Evolutionary conservation across 37 sponge, comb jelly and placozoan species (phyloP).

Genomic region (Eunapius fragilis): DNA sequence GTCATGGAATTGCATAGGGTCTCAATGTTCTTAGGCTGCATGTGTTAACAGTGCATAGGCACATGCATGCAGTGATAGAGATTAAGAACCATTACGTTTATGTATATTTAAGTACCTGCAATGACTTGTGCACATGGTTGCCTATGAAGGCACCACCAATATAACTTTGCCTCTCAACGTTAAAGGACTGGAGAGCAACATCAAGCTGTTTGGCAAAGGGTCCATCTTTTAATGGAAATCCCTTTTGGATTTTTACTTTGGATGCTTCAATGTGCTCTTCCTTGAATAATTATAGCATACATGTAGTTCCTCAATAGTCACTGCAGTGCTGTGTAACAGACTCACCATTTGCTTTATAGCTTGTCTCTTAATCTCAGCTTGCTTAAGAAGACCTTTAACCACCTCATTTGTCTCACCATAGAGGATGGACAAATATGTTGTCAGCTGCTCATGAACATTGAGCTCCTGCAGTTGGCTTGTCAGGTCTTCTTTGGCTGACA

Average conservation of each 20-base stretch:
- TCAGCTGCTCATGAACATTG: too few species aligned
- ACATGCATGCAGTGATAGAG: background rate
- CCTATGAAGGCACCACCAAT: constrained; percentile 8
- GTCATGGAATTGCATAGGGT: background rate
- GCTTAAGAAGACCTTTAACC: background rate
- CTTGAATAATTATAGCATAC: background rate
- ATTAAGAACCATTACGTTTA: background rate
- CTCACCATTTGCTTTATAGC: background rate
- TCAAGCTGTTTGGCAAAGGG: background rate
- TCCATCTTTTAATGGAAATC: background rate
- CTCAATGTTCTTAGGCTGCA: background rate
- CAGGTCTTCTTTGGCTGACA: too few species aligned
- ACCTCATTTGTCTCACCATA: too few species aligned
- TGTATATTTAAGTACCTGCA: background rate
- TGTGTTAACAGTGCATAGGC: background rate
- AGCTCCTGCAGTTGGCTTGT: too few species aligned
- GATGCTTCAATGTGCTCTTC: background rate
- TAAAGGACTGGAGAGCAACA: background rate
- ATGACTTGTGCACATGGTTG: constrained; percentile 16
- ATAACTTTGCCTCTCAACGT: constrained; percentile 7
- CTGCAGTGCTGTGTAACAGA: background rate
- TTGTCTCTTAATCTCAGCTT: too few species aligned
- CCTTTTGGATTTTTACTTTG: background rate
- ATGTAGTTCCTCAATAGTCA: background rate
- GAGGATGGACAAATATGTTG: too few species aligned